A percentile compares a stretch with the other conserved stretches of the same genome.
Conservation (phyloP, 1,140 invertebrate genomes). For the Leptinotarsa defecta region DNA sequence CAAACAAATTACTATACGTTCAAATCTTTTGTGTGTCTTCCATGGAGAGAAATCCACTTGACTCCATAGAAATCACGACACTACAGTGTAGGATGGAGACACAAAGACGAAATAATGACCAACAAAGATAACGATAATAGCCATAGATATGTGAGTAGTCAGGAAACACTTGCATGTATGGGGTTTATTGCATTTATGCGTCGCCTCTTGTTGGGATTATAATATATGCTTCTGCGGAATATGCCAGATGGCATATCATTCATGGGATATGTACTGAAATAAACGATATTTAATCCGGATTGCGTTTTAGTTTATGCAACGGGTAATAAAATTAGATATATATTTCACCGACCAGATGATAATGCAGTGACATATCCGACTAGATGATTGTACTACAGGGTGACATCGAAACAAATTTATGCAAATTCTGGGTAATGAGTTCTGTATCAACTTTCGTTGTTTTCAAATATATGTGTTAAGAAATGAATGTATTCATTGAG, state of each 20-base stretch:
- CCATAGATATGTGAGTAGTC: not conserved
- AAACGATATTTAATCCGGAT: slow-evolving; percentile 3
- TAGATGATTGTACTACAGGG: not conserved
- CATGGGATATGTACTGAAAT: not conserved
- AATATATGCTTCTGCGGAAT: not conserved
- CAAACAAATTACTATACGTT: not conserved
- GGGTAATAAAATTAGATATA: slow-evolving; percentile 1
- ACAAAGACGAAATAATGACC: slow-evolving; percentile 5
- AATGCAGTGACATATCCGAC: not conserved
- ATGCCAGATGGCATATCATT: not conserved
- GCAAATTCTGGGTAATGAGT: too few relatives aligned
- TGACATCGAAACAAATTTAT: too few relatives aligned
- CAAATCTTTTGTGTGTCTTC: not conserved
- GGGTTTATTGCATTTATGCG: not conserved
- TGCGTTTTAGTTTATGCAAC: slow-evolving; percentile 6
- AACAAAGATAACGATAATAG: slow-evolving; percentile 6
- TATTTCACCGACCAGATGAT: not conserved
- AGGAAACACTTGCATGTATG: slow-evolving; percentile 7
- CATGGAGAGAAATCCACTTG: not conserved
- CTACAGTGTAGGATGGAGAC: not conserved
- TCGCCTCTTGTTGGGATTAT: not conserved
- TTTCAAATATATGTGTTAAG: too few relatives aligned
- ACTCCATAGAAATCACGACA: too few relatives aligned
- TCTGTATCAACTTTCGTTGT: too few relatives aligned
- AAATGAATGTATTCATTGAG: too few relatives aligned